Base-by-base conservation (phyloP, 2,113 vertebrate genomes). In the Pitta sordida region DNA sequence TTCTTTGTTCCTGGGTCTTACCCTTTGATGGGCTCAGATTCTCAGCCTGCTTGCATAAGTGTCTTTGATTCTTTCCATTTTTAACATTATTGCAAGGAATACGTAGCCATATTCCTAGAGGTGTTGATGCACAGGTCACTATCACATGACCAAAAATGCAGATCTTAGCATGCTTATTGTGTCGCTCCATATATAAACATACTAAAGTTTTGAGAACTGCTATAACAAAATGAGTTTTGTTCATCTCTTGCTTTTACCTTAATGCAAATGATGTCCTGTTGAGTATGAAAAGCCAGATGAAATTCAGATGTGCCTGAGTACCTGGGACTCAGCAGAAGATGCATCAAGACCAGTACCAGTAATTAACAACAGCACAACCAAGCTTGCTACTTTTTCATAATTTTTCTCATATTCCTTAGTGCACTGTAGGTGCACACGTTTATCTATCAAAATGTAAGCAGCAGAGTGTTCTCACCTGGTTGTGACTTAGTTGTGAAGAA, bases 401-500 rank as follows among this genome's bases (percentile, higher is more conserved):
- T 5, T 36, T 82, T 23, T 22, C 2, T 10, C 16, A 29, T 43
- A 14, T 34, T 68, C 6, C 22, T 83, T 37, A 41, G 21, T n/a
- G 24, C 7, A 27, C 39, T 44, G 23, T 8, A 44, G 11, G 4
- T 16, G 11, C 26, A 51, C 5, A 37, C 36, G 6, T 73, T 69
- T 53, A 34, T 30, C 7, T 82, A 9, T n/a, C 19, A 46, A 81
- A 75, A 3, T 5, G 9, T 13, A n/a, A 56, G n/a, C 23, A 48
- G 5, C 4, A 11, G 11, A 4, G 14, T 43, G 7, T 2, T 83
- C 30, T 70, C 7, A 1, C 39, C 8, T 10, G 0, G 10, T 8
- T 7, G 3, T 53, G 19, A 43, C 53, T 32, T 77, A 13, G 3
- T n/a, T 1, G 2, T 22, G 32, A 89, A 74, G 41, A 91, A 64